phyloP scores from a whole-genome alignment of 2,888 invertebrate species.

The Muschampia plurimacula region DNA sequence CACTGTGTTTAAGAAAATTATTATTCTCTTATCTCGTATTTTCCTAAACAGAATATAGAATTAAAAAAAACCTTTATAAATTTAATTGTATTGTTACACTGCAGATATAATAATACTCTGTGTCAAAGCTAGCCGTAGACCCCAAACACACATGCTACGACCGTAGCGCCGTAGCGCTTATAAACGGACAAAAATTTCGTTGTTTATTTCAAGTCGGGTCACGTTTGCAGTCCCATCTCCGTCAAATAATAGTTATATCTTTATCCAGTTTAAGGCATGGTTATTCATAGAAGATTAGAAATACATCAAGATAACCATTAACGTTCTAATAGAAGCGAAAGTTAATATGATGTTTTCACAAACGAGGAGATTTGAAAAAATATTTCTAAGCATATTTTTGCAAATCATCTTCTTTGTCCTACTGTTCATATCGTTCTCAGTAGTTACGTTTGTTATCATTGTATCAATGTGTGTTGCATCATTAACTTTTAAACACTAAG shows the following conservation, averaged over 20 bases:
- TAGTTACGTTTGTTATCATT: too few relatives aligned
- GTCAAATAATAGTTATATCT: constrained; percentile 31
- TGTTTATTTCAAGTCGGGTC: constrained; percentile 14
- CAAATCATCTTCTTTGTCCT: too few relatives aligned
- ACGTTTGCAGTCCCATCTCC: constrained; percentile 36
- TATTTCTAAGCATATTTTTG: background rate
- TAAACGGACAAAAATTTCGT: constrained; percentile 15
- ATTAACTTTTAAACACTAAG: too few relatives aligned
- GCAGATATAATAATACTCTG: background rate
- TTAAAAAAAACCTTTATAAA: background rate
- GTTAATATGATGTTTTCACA: background rate
- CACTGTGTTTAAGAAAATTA: too few relatives aligned
- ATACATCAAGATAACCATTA: background rate
- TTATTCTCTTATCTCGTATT: too few relatives aligned
- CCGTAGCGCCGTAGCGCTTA: constrained; percentile 22
- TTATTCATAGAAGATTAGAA: constrained; percentile 23
- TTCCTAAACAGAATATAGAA: background rate
- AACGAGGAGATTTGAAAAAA: background rate
- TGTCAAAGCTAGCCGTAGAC: background rate
- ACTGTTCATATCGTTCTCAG: too few relatives aligned
- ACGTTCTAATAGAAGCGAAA: background rate
- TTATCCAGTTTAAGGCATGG: constrained; percentile 37
- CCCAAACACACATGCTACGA: constrained; percentile 21
- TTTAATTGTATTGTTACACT: background rate
- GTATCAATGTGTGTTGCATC: too few relatives aligned